Conservation (phyloP, 1,140 invertebrate genomes). For the Sitophilus oryzae region DNA sequence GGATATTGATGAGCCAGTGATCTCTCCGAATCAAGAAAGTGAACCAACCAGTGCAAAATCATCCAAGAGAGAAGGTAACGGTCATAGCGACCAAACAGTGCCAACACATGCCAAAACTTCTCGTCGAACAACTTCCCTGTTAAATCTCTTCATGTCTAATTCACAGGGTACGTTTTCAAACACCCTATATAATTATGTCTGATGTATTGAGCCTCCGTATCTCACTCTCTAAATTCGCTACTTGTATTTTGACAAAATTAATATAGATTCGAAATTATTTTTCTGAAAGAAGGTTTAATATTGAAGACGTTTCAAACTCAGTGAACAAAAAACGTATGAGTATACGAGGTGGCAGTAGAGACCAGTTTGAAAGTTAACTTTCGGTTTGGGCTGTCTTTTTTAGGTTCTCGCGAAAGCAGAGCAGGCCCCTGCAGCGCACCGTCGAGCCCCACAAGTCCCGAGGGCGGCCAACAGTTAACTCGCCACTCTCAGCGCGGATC, state of each 20-base stretch:
- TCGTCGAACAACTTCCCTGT: constrained; percentile 85
- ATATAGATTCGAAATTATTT: background rate
- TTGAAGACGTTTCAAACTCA: constrained; percentile 9
- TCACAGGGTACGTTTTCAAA: constrained; percentile 70
- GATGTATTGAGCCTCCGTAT: constrained; percentile 11
- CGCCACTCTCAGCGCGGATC: constrained; percentile 72
- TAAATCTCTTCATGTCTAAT: constrained; percentile 91
- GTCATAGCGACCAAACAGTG: constrained; percentile 42
- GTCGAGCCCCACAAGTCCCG: constrained; percentile 55
- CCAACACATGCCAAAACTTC: constrained; percentile 64
- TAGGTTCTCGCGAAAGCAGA: constrained; percentile 44
- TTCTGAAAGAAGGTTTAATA: constrained; percentile 13
- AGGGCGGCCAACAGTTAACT: constrained; percentile 42
- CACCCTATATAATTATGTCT: constrained; percentile 8
- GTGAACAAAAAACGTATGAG: background rate
- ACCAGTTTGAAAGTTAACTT: constrained; percentile 7
- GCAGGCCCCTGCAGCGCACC: constrained; percentile 49
- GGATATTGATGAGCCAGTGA: constrained; percentile 49
- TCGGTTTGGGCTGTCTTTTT: constrained; percentile 44
- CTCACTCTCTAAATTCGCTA: no score
- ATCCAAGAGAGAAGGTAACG: constrained; percentile 53
- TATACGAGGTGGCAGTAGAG: constrained; percentile 6
- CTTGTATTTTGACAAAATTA: background rate
- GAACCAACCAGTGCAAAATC: constrained; percentile 30
- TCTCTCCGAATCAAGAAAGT: constrained; percentile 35